Percentiles rank a stretch among this genome's conserved stretches.
Conservation (phyloP, 2,888 invertebrate species). For the Philaethria dido region DNA sequence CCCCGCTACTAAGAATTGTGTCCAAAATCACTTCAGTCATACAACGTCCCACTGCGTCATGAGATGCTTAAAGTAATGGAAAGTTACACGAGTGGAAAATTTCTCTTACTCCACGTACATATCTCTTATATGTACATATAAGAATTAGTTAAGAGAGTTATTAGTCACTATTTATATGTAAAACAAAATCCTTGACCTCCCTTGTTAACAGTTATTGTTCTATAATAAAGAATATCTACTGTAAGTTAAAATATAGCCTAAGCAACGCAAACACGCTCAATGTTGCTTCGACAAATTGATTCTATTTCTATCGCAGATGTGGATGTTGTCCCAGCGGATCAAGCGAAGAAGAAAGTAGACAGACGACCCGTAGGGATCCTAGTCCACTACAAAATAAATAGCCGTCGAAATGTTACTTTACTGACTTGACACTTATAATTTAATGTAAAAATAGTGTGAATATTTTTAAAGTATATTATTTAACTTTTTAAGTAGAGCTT, state of each 20-base stretch:
- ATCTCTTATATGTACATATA: not conserved
- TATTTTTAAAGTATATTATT: too few species aligned
- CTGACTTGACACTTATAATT: not conserved
- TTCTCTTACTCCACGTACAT: too few species aligned
- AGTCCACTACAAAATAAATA: constrained; percentile 34
- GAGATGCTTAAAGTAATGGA: too few species aligned
- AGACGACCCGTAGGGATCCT: constrained; percentile 30
- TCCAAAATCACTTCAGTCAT: too few species aligned
- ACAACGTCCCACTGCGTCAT: too few species aligned
- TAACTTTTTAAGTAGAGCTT: too few species aligned
- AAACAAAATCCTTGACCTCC: not conserved
- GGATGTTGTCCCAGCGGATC: constrained; percentile 50
- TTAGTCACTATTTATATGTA: not conserved
- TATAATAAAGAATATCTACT: constrained; percentile 44
- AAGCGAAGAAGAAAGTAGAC: constrained; percentile 33
- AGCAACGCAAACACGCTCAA: constrained; percentile 60
- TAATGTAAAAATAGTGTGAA: not conserved
- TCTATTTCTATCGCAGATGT: constrained; percentile 67
- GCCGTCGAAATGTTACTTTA: constrained; percentile 23
- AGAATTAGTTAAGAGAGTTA: too few species aligned
- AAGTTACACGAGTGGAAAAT: too few species aligned
- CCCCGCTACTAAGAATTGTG: too few species aligned
- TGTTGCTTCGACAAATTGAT: constrained; percentile 75
- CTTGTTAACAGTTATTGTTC: constrained; percentile 1
- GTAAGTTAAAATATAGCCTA: constrained; percentile 55